phyloP scores from a whole-genome alignment of 2,797 vertebrate genomes.

The Argyrosomus regius region DNA sequence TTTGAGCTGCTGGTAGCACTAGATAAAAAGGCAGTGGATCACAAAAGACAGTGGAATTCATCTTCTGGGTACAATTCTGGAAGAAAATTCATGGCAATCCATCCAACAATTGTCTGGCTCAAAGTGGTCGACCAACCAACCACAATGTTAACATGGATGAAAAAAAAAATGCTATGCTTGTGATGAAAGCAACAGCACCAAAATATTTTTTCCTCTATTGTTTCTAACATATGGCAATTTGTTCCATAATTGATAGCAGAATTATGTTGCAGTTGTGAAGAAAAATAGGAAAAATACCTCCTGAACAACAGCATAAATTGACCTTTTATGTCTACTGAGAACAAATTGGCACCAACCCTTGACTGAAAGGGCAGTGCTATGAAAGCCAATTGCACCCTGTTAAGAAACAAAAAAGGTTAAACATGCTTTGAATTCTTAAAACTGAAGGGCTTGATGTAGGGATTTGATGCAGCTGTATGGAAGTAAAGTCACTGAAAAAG shows the following conservation, averaged over 20 bases:
- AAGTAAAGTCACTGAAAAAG: conserved; percentile 22
- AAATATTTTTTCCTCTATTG: neutral
- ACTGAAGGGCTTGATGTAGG: conserved; percentile 6
- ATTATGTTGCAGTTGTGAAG: conserved; percentile 40
- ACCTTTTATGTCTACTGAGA: conserved; percentile 69
- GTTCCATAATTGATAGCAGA: conserved; percentile 36
- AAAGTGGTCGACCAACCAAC: neutral
- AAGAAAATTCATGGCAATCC: neutral
- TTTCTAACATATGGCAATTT: conserved; percentile 11
- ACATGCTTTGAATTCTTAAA: conserved; percentile 69
- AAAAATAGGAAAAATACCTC: conserved; percentile 58
- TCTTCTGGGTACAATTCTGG: neutral
- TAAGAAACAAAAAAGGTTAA: conserved; percentile 59
- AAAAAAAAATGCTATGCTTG: neutral
- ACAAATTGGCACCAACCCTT: conserved; percentile 68
- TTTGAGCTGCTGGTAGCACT: neutral
- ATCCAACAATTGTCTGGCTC: neutral
- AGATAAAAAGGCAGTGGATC: neutral
- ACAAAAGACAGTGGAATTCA: neutral
- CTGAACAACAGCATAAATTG: conserved; percentile 64
- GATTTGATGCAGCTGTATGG: conserved; percentile 20
- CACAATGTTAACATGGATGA: too few relatives aligned
- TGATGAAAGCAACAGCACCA: neutral
- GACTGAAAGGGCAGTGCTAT: conserved; percentile 72
- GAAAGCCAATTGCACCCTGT: conserved; percentile 67